Evolutionary conservation across 2,888 invertebrate species (phyloP).

Genomic region (Polydrusus pterygomalis): DNA sequence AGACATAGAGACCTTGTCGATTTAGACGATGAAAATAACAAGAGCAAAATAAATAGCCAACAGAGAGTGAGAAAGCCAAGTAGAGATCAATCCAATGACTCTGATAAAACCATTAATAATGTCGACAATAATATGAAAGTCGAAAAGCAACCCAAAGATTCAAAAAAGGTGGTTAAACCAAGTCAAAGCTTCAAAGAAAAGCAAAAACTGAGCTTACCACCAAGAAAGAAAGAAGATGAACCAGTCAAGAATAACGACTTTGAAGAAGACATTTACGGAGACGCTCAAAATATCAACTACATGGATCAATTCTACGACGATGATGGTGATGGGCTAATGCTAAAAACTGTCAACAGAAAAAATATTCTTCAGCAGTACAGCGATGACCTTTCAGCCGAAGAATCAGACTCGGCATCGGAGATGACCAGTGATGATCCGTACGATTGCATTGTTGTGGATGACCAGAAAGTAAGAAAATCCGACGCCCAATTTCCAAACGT

Average conservation of each 20-base stretch:
- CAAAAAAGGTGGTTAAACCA: constrained; percentile 23
- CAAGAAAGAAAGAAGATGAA: constrained; percentile 56
- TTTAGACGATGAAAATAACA: constrained; percentile 75
- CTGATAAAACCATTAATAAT: constrained; percentile 70
- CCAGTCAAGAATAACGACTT: constrained; percentile 54
- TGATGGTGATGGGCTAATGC: constrained; percentile 79
- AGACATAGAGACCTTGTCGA: constrained; percentile 89
- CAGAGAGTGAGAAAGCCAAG: constrained; percentile 68
- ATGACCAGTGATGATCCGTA: constrained; percentile 84
- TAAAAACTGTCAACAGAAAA: constrained; percentile 84
- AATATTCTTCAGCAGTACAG: constrained; percentile 83
- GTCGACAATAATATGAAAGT: constrained; percentile 59
- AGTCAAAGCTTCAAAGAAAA: constrained; percentile 52
- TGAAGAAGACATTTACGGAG: constrained; percentile 58
- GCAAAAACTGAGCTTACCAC: constrained; percentile 59
- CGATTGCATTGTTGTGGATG: constrained; percentile 89
- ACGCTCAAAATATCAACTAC: constrained; percentile 53
- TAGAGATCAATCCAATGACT: constrained; percentile 69
- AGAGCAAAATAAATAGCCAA: constrained; percentile 59
- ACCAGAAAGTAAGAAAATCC: constrained; percentile 67
- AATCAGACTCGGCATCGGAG: constrained; percentile 78
- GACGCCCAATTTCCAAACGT: constrained; percentile 72
- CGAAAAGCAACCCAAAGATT: constrained; percentile 64
- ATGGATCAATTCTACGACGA: constrained; percentile 82
- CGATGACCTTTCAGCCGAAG: constrained; percentile 74